Evolutionary conservation across 2,888 invertebrate species (phyloP), one percentile per base, ranked within the genome.

Genomic region (Petrophora chlorosata): DNA sequence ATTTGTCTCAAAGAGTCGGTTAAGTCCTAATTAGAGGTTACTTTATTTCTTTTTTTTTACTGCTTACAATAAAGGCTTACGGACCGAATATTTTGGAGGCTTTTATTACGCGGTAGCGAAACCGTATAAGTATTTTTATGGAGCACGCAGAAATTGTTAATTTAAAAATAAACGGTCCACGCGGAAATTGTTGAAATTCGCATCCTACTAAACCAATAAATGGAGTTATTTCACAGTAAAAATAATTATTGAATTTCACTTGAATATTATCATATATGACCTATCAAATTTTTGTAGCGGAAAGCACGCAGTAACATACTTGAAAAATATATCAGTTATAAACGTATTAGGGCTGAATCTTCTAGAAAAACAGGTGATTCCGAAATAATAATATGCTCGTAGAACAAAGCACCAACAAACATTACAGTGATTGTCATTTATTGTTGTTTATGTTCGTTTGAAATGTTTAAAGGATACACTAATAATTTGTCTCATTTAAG

Each of bases 11-110:
- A 63, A 64, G 56, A 59, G 56, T 54, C 65, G 66, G 68, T 70
- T 61, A 71, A 67, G 60, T 56, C 67, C 70, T 73, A 73, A 73
- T 73, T 73, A 73, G 70, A 65, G 58, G 48, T 35, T 44, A 41
- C 50, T 63, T 61, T 61, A 58, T 57, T 55, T 59, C 19, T 13
- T 59, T 47, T 41, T 23, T 48, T 58, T 59, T 59, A 59, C 56
- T 57, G 50, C 46, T 51, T 30, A 42, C 57, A 53, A 57, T 59
- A 61, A 59, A 61, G 52, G 50, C 9, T 52, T 50, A 53, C 54
- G 53, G 46, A 17, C 26, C 38, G 55, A 47, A 47, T 53, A 56
- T 41, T 44, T 53, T 57, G 36, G 39, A 33, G 48, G 34, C 42
- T 34, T 56, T 61, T 61, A 57, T 59, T 43, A 41, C 41, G 45